A percentile compares a stretch with the other conserved stretches of the same genome.
phyloP scores from a whole-genome alignment of 2,888 invertebrate genomes.

The Drosophila pegasa region DNA sequence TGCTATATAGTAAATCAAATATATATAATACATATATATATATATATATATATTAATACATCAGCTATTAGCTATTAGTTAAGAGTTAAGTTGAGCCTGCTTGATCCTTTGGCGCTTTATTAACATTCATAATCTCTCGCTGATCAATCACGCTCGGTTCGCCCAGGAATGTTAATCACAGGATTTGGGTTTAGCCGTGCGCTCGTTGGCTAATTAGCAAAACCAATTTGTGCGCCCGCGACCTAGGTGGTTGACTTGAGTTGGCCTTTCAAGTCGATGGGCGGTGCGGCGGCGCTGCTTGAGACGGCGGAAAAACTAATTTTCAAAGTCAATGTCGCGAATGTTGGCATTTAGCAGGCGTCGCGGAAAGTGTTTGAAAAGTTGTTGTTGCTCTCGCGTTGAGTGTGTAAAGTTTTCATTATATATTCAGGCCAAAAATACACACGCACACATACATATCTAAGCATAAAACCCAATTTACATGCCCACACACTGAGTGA shows the following conservation, averaged over 20 bases:
- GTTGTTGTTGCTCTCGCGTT: slow-evolving; percentile 20
- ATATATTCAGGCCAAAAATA: slow-evolving; percentile 50
- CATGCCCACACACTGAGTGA: slow-evolving; percentile 6
- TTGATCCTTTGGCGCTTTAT: background rate
- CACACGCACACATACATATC: slow-evolving; percentile 7
- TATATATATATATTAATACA: too few species aligned
- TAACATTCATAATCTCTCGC: background rate
- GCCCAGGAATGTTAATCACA: slow-evolving; percentile 3
- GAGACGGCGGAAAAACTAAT: slow-evolving; percentile 47
- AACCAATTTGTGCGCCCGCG: slow-evolving; percentile 37
- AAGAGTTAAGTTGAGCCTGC: too few species aligned
- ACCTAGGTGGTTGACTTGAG: background rate
- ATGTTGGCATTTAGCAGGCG: slow-evolving; percentile 28
- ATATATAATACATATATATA: too few species aligned
- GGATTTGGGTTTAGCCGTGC: slow-evolving; percentile 6
- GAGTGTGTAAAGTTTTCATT: slow-evolving; percentile 69
- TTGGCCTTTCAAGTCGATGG: background rate
- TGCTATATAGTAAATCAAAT: too few species aligned
- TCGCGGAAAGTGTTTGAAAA: slow-evolving; percentile 13
- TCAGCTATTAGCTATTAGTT: too few species aligned
- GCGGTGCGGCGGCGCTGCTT: background rate
- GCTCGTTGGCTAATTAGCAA: slow-evolving; percentile 34
- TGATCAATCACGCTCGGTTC: slow-evolving; percentile 2
- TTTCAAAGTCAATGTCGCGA: slow-evolving; percentile 71
- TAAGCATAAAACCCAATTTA: slow-evolving; percentile 13